Percentiles rank a stretch among this genome's conserved stretches.
Conservation (phyloP, 2,113 vertebrate species). For the Varanus komodoensis region DNA sequence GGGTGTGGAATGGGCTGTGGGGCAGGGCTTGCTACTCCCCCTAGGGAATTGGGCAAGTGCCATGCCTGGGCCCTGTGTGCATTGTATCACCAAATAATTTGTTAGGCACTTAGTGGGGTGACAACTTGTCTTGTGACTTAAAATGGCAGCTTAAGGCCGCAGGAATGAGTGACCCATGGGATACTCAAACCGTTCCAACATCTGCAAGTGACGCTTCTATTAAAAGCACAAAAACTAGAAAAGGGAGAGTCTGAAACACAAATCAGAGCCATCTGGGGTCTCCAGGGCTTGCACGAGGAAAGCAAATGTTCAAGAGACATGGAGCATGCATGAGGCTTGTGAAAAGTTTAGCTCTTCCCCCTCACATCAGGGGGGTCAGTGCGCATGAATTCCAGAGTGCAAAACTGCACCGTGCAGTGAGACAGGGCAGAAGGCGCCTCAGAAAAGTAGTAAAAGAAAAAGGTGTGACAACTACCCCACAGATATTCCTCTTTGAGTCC, state of each 20-base stretch:
- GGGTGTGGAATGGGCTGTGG: neutral
- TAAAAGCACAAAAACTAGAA: neutral
- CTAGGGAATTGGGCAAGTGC: neutral
- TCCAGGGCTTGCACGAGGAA: neutral
- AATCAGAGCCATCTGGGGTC: accelerated
- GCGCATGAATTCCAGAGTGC: accelerated
- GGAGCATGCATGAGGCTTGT: slow-evolving; percentile 34
- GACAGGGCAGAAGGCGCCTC: neutral
- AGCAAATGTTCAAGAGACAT: neutral
- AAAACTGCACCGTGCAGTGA: neutral
- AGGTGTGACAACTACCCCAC: neutral
- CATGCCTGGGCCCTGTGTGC: neutral
- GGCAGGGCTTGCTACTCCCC: too few relatives aligned
- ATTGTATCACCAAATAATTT: neutral
- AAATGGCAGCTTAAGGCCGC: neutral
- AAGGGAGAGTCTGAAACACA: accelerated
- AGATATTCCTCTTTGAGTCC: neutral
- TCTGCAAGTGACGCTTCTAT: accelerated
- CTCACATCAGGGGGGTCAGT: neutral
- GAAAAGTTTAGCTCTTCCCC: slow-evolving; percentile 25
- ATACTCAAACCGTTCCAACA: too few relatives aligned
- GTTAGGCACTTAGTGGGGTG: neutral
- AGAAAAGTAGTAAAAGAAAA: accelerated
- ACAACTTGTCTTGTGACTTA: neutral
- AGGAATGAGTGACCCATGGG: too few relatives aligned